phyloP scores from a whole-genome alignment of 2,797 vertebrate species.

The Phalanger gymnotis region DNA sequence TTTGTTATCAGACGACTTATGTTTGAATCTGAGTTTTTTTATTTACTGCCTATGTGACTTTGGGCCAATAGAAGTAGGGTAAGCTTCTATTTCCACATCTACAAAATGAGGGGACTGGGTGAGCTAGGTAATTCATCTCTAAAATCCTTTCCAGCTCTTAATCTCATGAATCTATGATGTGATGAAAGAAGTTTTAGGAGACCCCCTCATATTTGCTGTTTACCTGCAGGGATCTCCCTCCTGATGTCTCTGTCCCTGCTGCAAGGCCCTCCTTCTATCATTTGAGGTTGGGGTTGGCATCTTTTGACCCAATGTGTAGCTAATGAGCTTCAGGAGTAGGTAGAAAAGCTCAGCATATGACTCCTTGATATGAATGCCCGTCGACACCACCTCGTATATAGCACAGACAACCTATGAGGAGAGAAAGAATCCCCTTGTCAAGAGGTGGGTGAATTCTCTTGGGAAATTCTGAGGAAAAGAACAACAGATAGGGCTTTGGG shows the following conservation, averaged over 20 bases:
- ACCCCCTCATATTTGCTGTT: rapidly evolving
- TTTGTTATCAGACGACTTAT: background rate
- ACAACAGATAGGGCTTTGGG: background rate
- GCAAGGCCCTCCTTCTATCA: conserved; percentile 52
- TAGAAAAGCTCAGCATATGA: conserved; percentile 71
- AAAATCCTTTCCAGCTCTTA: background rate
- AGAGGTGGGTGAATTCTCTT: background rate
- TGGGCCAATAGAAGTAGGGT: background rate
- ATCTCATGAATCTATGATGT: background rate
- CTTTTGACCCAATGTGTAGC: conserved; percentile 67
- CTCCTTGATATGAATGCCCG: conserved; percentile 21
- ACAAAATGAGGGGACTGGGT: background rate
- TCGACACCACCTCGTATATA: conserved; percentile 69
- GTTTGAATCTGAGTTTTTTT: background rate
- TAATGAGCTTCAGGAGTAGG: conserved; percentile 76
- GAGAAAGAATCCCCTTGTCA: background rate
- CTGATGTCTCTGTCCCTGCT: conserved; percentile 55
- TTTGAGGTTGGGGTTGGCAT: conserved; percentile 42
- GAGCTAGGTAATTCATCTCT: background rate
- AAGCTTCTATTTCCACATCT: background rate
- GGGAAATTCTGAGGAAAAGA: background rate
- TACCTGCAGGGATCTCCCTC: conserved; percentile 76
- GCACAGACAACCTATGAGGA: conserved; percentile 76
- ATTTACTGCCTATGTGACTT: background rate
- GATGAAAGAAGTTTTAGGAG: rapidly evolving